A percentile compares a stretch with the other conserved stretches of the same genome.
Conservation (phyloP, 1,140 invertebrate genomes). For the Maniola jurtina region DNA sequence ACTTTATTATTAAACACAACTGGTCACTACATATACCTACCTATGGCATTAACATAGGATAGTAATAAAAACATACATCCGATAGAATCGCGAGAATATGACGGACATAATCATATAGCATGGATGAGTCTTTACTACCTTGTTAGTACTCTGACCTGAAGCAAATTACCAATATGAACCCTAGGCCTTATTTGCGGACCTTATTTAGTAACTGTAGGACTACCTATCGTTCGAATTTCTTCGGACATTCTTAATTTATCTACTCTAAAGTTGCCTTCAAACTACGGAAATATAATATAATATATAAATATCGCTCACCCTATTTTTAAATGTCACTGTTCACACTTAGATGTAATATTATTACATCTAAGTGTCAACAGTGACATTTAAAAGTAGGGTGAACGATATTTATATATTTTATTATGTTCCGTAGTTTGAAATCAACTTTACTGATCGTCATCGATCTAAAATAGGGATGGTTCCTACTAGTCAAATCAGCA, state of each 20-base stretch:
- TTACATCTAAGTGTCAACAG: no score
- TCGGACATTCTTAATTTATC: neutral
- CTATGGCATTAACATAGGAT: slow-evolving; percentile 23
- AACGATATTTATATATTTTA: no score
- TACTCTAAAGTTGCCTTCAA: no score
- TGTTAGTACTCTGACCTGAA: slow-evolving; percentile 27
- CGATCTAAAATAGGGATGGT: no score
- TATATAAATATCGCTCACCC: no score
- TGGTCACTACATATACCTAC: slow-evolving; percentile 13
- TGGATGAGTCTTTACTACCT: slow-evolving; percentile 21
- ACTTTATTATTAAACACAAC: slow-evolving; percentile 1
- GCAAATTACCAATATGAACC: slow-evolving; percentile 18
- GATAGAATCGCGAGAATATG: slow-evolving; percentile 21
- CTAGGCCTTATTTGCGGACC: slow-evolving; percentile 16
- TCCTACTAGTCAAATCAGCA: no score
- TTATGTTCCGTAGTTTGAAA: no score
- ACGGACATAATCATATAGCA: slow-evolving; percentile 16
- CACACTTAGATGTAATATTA: no score
- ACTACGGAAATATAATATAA: no score
- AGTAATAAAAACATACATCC: slow-evolving; percentile 24
- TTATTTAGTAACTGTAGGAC: neutral
- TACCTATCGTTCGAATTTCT: neutral
- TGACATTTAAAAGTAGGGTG: no score
- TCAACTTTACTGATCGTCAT: no score
- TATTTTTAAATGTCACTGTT: no score